Conservation (phyloP, 2,113 vertebrate species). For the Lathamus discolor region DNA sequence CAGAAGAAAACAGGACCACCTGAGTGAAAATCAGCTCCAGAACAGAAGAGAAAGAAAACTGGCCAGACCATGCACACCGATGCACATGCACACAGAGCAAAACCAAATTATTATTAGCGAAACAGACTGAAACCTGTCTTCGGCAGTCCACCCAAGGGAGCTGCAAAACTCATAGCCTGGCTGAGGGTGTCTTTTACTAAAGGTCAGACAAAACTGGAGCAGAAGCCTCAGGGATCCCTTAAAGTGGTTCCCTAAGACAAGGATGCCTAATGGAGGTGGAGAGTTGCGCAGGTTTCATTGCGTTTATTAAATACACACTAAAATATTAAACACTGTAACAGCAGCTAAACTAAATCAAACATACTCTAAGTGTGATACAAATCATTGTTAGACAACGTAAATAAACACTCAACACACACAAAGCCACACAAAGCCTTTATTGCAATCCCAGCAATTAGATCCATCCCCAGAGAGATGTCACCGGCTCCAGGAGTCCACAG, state of each 20-base stretch:
- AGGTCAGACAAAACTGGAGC: constrained; percentile 13
- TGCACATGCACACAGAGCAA: neutral
- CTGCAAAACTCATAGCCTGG: neutral
- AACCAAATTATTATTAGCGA: constrained; percentile 22
- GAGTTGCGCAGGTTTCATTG: neutral
- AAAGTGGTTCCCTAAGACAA: neutral
- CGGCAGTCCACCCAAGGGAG: neutral
- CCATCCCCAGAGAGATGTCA: constrained; percentile 40
- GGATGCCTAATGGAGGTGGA: neutral
- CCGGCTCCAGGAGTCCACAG: neutral
- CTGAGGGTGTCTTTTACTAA: neutral
- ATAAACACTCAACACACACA: neutral
- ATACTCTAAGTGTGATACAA: neutral
- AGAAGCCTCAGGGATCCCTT: neutral
- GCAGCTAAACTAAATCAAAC: neutral
- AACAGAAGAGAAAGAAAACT: neutral
- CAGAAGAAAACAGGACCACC: neutral
- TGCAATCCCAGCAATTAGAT: constrained; percentile 34
- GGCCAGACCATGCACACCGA: neutral
- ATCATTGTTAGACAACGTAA: neutral
- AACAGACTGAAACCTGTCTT: neutral
- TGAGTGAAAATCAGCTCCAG: neutral
- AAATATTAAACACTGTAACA: constrained; percentile 45
- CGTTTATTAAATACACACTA: constrained; percentile 59
- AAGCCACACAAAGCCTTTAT: neutral